Evolutionary conservation across 2,888 invertebrate species (phyloP).

Genomic region (Pseudanteris insignis): DNA sequence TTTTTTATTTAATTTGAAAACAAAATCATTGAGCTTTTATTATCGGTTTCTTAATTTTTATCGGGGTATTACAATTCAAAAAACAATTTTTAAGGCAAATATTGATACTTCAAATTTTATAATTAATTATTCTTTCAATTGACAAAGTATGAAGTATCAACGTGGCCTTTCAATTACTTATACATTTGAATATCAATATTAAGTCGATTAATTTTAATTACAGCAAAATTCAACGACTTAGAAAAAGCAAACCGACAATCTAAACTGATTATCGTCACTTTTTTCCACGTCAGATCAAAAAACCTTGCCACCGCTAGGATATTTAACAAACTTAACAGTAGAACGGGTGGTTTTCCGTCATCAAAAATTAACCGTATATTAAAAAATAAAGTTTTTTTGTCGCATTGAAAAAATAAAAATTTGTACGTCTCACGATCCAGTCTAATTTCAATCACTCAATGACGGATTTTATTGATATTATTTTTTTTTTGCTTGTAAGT

Average conservation of each 20-base stretch:
- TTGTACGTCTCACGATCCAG: constrained; percentile 59
- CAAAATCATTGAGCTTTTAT: too few relatives aligned
- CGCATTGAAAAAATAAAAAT: constrained; percentile 30
- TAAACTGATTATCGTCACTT: too few relatives aligned
- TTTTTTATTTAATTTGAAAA: too few relatives aligned
- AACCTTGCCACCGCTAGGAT: not conserved
- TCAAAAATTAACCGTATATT: too few relatives aligned
- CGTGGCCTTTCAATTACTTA: constrained; percentile 1
- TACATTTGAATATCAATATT: constrained; percentile 21
- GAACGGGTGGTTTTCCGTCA: constrained; percentile 3
- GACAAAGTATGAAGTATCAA: not conserved
- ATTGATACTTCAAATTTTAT: not conserved
- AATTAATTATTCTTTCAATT: not conserved
- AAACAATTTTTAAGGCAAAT: constrained; percentile 9
- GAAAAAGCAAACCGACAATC: constrained; percentile 10
- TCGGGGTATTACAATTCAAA: constrained; percentile 27
- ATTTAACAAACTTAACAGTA: not conserved
- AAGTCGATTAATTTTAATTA: constrained; percentile 25
- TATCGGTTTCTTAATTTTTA: too few relatives aligned
- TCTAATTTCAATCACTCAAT: constrained; percentile 50
- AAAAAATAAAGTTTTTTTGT: constrained; percentile 13
- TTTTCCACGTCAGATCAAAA: too few relatives aligned
- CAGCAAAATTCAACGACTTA: constrained; percentile 17
- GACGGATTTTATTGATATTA: constrained; percentile 7
- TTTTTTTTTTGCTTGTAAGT: constrained; percentile 4